Conservation (phyloP, 1,140 invertebrate species). For the Listronotus bonariensis region DNA sequence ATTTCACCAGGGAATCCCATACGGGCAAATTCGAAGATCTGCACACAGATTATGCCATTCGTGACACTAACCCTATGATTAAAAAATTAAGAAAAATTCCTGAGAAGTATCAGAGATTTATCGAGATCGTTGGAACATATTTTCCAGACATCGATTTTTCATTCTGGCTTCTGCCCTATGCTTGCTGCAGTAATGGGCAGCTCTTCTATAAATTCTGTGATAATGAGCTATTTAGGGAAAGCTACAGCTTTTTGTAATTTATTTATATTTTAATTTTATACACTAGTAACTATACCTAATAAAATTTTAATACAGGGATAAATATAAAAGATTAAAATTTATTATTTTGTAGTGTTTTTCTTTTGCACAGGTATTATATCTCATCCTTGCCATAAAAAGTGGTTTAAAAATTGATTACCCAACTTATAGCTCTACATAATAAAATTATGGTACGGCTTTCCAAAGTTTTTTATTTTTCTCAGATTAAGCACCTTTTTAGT, state of each 20-base stretch:
- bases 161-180: conserved; percentile 42
- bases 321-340: too few relatives aligned
- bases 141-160: conserved; percentile 48
- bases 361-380: too few relatives aligned
- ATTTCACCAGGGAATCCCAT: background rate
- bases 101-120: conserved; percentile 39
- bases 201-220: conserved; percentile 44
- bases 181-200: conserved; percentile 45
- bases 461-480: too few relatives aligned
- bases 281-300: too few relatives aligned
- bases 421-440: too few relatives aligned
- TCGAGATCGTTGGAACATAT: conserved; percentile 42
- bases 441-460: too few relatives aligned
- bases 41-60: background rate
- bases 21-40: background rate
- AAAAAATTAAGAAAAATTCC: conserved; percentile 34
- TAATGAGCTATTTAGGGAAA: conserved; percentile 16
- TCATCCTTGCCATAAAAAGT: too few relatives aligned
- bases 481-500: too few relatives aligned
- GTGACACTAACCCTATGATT: background rate
- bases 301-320: too few relatives aligned
- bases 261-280: too few relatives aligned
- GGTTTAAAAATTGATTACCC: too few relatives aligned
- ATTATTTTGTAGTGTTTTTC: too few relatives aligned
- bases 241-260: conserved; percentile 23